phyloP scores from a whole-genome alignment of 1,140 invertebrate species.

The Drosophila santomea region DNA sequence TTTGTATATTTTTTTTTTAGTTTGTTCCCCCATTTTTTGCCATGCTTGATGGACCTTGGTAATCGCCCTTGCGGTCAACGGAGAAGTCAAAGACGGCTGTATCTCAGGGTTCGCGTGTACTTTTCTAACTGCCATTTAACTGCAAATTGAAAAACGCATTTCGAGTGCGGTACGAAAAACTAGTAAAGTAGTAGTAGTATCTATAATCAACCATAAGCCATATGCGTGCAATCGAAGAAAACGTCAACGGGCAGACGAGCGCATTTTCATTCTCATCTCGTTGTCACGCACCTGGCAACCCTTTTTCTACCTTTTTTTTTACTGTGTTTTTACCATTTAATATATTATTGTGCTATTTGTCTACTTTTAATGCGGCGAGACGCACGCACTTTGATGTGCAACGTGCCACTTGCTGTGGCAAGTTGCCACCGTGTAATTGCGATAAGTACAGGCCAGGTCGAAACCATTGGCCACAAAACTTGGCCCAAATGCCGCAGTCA shows the following conservation, averaged over 20 bases:
- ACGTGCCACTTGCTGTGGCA: slow-evolving; percentile 30
- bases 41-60: slow-evolving; percentile 56
- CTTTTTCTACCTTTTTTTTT: slow-evolving; percentile 8
- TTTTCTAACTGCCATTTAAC: slow-evolving; percentile 62
- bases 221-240: slow-evolving; percentile 20
- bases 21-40: neutral
- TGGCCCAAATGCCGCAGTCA: slow-evolving; percentile 30
- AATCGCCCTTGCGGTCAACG: slow-evolving; percentile 42
- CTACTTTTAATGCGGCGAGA: slow-evolving; percentile 10
- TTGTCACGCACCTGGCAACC: slow-evolving; percentile 47
- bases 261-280: slow-evolving; percentile 28
- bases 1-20: neutral
- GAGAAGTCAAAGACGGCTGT: slow-evolving; percentile 32
- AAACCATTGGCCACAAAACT: slow-evolving; percentile 36
- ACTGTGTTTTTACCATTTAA: neutral
- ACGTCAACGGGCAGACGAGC: slow-evolving; percentile 32
- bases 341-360: slow-evolving; percentile 6
- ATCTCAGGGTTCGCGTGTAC: slow-evolving; percentile 55
- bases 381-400: slow-evolving; percentile 46
- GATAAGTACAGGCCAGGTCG: slow-evolving; percentile 39
- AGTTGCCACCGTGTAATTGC: slow-evolving; percentile 44
- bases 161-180: neutral
- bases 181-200: neutral
- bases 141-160: slow-evolving; percentile 63
- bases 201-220: slow-evolving; percentile 1